phyloP scores from a whole-genome alignment of 2,113 vertebrate species.

The Hydropotes inermis region DNA sequence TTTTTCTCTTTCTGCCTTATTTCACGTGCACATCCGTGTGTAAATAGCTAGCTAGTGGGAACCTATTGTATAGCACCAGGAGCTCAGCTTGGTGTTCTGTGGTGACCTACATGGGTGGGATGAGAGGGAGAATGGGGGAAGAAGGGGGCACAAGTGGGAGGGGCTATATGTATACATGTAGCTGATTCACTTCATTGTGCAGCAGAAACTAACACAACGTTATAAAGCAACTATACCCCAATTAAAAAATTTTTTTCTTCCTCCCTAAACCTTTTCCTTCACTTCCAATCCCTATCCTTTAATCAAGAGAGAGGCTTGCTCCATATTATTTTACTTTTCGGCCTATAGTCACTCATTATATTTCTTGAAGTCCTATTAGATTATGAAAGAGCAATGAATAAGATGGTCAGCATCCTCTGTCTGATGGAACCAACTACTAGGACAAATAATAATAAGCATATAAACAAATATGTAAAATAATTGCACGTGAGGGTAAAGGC shows the following conservation, averaged over 20 bases:
- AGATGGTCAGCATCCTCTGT: not conserved
- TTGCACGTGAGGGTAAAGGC: not conserved
- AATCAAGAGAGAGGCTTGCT: not conserved
- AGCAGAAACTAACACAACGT: not conserved
- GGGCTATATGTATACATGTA: not conserved
- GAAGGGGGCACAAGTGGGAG: not conserved
- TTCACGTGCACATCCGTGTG: not conserved
- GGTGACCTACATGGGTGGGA: not conserved
- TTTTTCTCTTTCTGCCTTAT: not conserved
- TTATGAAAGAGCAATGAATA: not conserved
- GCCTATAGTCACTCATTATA: not conserved
- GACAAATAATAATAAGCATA: not conserved
- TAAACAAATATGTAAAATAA: not conserved
- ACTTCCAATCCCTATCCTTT: not conserved
- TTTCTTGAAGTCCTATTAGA: not conserved
- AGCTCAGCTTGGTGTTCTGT: not conserved
- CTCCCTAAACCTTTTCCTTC: not conserved
- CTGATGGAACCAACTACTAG: not conserved
- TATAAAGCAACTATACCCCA: not conserved
- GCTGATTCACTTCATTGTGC: not conserved
- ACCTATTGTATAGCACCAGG: not conserved
- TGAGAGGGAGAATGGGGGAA: not conserved
- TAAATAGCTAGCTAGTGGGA: not conserved
- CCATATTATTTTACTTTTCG: not conserved
- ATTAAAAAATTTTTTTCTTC: rapidly evolving